phyloP scores from a whole-genome alignment of 2,888 invertebrate genomes.

The Drosophila leonis region DNA sequence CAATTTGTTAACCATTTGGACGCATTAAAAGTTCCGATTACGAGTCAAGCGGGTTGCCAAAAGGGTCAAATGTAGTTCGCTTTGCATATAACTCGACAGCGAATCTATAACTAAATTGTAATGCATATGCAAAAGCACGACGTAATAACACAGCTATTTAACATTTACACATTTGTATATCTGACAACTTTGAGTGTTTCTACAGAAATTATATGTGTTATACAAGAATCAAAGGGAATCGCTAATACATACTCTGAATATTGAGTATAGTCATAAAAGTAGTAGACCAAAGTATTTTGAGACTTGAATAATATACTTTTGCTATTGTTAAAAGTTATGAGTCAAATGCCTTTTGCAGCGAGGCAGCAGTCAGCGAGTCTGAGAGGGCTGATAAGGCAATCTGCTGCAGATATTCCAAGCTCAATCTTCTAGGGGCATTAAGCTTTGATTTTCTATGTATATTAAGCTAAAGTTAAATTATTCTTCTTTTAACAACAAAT shows the following conservation, averaged over 20 bases:
- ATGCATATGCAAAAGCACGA: slow-evolving; percentile 29
- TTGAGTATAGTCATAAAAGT: neutral
- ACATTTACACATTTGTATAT: neutral
- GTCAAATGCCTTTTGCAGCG: too few species aligned
- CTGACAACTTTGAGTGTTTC: neutral
- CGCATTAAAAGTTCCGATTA: slow-evolving; percentile 32
- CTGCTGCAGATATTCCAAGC: neutral
- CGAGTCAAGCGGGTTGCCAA: slow-evolving; percentile 1
- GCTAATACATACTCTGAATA: neutral
- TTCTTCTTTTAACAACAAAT: neutral
- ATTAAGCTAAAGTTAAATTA: neutral
- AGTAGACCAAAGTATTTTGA: too few species aligned
- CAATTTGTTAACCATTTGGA: slow-evolving; percentile 56
- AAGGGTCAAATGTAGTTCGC: slow-evolving; percentile 13
- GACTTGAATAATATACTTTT: too few species aligned
- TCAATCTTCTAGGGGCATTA: neutral
- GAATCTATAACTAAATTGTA: slow-evolving; percentile 26
- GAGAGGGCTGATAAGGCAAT: neutral
- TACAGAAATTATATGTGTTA: neutral
- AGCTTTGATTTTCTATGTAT: neutral
- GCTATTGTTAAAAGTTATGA: neutral
- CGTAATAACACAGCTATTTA: slow-evolving; percentile 11
- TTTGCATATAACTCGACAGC: slow-evolving; percentile 26
- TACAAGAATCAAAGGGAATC: neutral
- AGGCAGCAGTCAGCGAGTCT: too few species aligned